Percentiles rank a stretch among this genome's conserved stretches.
Evolutionary conservation across 2,797 vertebrate species (phyloP).

Genomic region (Pitangus sulphuratus): DNA sequence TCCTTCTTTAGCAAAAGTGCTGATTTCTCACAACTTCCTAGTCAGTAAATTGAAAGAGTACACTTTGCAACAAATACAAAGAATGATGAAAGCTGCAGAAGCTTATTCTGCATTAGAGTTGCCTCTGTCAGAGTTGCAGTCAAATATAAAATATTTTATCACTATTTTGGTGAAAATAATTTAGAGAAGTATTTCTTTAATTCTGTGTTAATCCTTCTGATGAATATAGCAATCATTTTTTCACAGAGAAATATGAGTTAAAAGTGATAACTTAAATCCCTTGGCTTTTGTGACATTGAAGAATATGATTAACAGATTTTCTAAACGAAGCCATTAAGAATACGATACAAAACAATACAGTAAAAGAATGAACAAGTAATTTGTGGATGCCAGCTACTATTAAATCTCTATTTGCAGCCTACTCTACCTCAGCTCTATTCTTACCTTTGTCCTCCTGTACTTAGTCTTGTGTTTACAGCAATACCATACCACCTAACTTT

Average conservation of each 20-base stretch:
- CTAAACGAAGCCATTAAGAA: conserved; percentile 15
- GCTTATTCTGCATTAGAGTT: not conserved
- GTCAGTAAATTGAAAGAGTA: not conserved
- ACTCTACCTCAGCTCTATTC: not conserved
- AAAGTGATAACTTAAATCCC: conserved; percentile 51
- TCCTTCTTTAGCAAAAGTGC: not conserved
- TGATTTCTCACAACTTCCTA: not conserved
- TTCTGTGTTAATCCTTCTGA: conserved; percentile 45
- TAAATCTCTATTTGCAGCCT: not conserved
- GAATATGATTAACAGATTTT: conserved; percentile 49
- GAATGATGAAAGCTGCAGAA: not conserved
- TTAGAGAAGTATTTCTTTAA: conserved; percentile 28
- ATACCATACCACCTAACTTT: not conserved
- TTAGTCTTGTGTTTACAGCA: not conserved
- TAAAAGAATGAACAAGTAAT: not conserved
- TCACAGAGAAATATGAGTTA: conserved; percentile 42
- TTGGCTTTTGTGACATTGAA: conserved; percentile 35
- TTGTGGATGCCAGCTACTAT: not conserved
- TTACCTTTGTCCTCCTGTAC: not conserved
- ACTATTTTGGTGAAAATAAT: conserved; percentile 36
- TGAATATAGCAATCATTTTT: conserved; percentile 49
- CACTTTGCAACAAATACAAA: not conserved
- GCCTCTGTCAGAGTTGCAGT: not conserved
- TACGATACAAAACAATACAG: not conserved
- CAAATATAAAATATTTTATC: conserved; percentile 37